Percentiles rank a stretch among this genome's conserved stretches.
Evolutionary conservation across 2,888 invertebrate genomes (phyloP).

Genomic region (Drosophila lacicola): DNA sequence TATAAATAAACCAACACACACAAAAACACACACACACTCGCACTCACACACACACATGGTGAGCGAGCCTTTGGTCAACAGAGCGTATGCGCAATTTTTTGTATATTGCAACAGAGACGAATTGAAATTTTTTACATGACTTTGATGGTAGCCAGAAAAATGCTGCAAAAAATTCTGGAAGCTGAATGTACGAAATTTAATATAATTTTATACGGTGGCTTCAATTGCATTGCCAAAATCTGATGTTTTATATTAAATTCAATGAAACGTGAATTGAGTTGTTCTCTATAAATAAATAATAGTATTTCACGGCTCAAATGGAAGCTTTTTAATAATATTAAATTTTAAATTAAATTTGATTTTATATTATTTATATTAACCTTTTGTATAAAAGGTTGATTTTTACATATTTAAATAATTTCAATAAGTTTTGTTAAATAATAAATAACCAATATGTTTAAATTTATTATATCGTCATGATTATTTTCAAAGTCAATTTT

Average conservation of each 20-base stretch:
- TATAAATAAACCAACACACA: conserved; percentile 53
- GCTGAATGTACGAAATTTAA: conserved; percentile 11
- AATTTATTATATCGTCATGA: too few species aligned
- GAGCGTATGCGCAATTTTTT: conserved; percentile 63
- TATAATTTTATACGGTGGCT: background rate
- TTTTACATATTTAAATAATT: too few species aligned
- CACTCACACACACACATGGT: background rate
- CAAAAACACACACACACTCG: conserved; percentile 6
- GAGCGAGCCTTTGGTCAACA: conserved; percentile 57
- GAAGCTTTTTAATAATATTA: too few species aligned
- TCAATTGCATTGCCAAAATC: background rate
- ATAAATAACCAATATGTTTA: too few species aligned
- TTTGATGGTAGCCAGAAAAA: conserved; percentile 12
- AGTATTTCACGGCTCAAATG: too few species aligned
- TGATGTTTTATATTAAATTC: background rate
- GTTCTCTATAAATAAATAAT: too few species aligned
- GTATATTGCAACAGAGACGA: conserved; percentile 11
- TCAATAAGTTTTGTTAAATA: too few species aligned
- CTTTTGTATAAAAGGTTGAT: too few species aligned
- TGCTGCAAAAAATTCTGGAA: conserved; percentile 13
- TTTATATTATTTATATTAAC: too few species aligned
- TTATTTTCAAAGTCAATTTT: conserved; percentile 11
- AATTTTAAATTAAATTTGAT: too few species aligned
- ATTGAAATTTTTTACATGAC: conserved; percentile 9
- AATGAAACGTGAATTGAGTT: background rate